A percentile compares a stretch with the other conserved stretches of the same genome.
These are phyloP conservation scores for Penaeus japonicus DNA, from an alignment of 1,140 invertebrate species.

Conservation along the genomic window DNA sequence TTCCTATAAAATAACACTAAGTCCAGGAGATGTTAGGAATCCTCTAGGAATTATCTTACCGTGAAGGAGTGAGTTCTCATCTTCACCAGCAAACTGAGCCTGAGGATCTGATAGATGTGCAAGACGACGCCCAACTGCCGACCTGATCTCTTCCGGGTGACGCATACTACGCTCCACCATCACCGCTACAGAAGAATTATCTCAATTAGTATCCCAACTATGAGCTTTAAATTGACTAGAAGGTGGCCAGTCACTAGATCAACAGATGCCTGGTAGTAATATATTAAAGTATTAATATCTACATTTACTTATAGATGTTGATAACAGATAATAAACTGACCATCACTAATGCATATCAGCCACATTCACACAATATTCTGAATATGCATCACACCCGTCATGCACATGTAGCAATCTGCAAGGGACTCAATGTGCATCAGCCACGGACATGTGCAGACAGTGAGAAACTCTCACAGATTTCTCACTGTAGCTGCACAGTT, in stretches of 20 bases:
- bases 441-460: background rate
- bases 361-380: background rate
- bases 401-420: constrained; percentile 14
- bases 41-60: constrained; percentile 14
- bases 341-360: background rate
- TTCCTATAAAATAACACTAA: background rate
- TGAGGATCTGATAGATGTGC: constrained; percentile 50
- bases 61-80: constrained; percentile 58
- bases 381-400: background rate
- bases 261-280: background rate
- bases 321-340: background rate
- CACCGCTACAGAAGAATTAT: constrained; percentile 38
- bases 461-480: no score
- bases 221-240: no score
- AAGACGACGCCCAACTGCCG: constrained; percentile 49
- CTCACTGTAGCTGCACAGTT: background rate
- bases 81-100: constrained; percentile 56
- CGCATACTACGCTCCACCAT: constrained; percentile 57
- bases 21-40: background rate
- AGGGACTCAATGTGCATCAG: background rate
- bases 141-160: constrained; percentile 55
- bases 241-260: no score
- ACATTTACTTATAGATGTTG: background rate
- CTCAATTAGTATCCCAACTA: background rate
- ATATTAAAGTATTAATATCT: no score